Evolutionary conservation across 2,888 invertebrate genomes (phyloP), one percentile per base, ranked within the genome.

Genomic region (Pasiphila rectangulata): DNA sequence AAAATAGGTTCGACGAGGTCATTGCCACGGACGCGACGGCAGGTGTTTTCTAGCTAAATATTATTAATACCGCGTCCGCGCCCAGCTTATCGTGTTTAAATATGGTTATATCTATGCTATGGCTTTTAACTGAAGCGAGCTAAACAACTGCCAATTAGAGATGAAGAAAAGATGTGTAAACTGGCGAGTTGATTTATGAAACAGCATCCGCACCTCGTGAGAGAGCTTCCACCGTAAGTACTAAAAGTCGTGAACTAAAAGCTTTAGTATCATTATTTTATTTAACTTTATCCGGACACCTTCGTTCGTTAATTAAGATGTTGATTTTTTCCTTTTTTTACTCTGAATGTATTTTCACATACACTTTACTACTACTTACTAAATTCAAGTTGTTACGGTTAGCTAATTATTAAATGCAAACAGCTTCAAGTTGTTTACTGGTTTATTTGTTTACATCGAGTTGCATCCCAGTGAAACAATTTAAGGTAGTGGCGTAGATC

Each of bases 151-250:
- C 40, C 45, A 41, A 50, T 45, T 38, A 50, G 17, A 36, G 25
- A 5, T 40, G 30, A 32, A 45, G 36, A 44, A 17, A 50, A 30
- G 25, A 34, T 25, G 25, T 40, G 39, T 39, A 42, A 10, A 37
- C 21, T 24, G 44, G 13, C 17, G 30, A 27, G 41, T 47, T 42
- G 23, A 62, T 59, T 62, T 59, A 57, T 54, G 58, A 59, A 57
- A 57, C 52, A 57, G 56, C 56, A 56, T 59, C 57, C 45, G 41
- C 49, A 57, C 56, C 54, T 46, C 54, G 64, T 69, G 72, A 64
- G 73, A 72, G 72, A 67, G 63, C 63, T 55, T 52, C 53, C 56
- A n/a, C n/a, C n/a, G n/a, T n/a, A n/a, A n/a, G n/a, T n/a, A n/a
- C n/a, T n/a, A n/a, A n/a, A n/a, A n/a, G n/a, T n/a, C n/a, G n/a